Percentiles rank a stretch among this genome's conserved stretches.
These are phyloP conservation scores for Odontomachus brunneus DNA, from an alignment of 1,140 invertebrate species.

Conservation along the genomic window DNA sequence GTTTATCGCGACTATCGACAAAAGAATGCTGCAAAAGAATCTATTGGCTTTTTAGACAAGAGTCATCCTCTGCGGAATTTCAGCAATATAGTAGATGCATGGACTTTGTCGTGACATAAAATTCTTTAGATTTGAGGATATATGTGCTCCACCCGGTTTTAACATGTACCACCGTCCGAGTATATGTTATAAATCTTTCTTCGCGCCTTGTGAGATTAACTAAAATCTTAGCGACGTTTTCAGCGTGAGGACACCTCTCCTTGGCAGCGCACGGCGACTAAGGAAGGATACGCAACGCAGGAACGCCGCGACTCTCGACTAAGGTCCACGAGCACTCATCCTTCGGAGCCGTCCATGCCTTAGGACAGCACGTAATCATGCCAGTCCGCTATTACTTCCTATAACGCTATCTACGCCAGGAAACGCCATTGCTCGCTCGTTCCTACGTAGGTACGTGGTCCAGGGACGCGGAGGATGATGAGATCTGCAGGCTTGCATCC, in stretches of 20 bases:
- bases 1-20: neutral
- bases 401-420: constrained; percentile 78
- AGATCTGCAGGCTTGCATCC: constrained; percentile 84
- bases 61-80: neutral
- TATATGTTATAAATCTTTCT: neutral
- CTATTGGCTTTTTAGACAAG: neutral
- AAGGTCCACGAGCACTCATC: constrained; percentile 63
- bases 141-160: no score
- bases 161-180: no score
- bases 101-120: neutral
- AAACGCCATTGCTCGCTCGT: constrained; percentile 77
- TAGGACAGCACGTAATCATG: constrained; percentile 77
- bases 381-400: constrained; percentile 78
- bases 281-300: constrained; percentile 11
- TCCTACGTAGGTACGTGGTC: constrained; percentile 75
- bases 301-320: neutral
- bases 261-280: neutral
- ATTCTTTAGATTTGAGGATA: neutral
- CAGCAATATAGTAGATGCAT: neutral
- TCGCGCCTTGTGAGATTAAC: neutral
- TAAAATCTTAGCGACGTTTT: neutral
- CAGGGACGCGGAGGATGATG: constrained; percentile 80
- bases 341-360: constrained; percentile 68
- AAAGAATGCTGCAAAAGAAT: neutral
- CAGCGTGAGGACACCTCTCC: neutral